Conservation (phyloP, 2,797 vertebrate species). For the Tokudaia tokunoshimensis region DNA sequence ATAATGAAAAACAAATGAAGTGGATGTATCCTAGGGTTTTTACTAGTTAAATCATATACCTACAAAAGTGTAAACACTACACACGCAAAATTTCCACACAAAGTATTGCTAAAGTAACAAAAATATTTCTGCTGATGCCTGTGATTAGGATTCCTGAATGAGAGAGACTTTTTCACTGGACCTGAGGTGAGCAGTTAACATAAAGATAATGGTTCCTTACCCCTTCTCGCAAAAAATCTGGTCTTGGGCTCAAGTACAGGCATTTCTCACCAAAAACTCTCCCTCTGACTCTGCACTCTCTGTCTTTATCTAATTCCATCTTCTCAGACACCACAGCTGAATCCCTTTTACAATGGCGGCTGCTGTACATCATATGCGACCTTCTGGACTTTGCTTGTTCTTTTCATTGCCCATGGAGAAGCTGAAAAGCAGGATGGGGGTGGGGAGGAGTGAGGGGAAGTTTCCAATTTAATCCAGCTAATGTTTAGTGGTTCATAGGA, state of each 20-base stretch:
- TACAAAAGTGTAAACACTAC: background rate
- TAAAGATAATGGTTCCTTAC: constrained; percentile 71
- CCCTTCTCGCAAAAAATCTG: constrained; percentile 70
- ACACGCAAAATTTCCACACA: background rate
- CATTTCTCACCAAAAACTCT: background rate
- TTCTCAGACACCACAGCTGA: constrained; percentile 86
- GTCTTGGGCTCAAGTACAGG: constrained; percentile 77
- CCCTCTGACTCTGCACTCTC: constrained; percentile 79
- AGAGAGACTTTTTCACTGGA: constrained; percentile 14
- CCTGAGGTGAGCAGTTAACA: constrained; percentile 66
- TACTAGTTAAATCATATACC: background rate
- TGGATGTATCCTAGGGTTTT: background rate
- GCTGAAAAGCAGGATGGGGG: constrained; percentile 44
- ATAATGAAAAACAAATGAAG: background rate
- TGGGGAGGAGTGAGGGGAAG: background rate
- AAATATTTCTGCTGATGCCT: constrained; percentile 67
- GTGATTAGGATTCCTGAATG: constrained; percentile 71
- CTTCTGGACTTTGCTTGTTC: constrained; percentile 86
- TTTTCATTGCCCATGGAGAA: constrained; percentile 75
- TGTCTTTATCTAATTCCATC: constrained; percentile 89
- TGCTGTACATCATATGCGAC: constrained; percentile 88
- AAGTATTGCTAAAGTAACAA: constrained; percentile 50
- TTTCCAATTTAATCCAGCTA: constrained; percentile 46
- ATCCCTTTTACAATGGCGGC: constrained; percentile 84
- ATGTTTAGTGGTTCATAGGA: background rate